phyloP scores from a whole-genome alignment of 2,888 invertebrate genomes.

The Incurvaria masculella region DNA sequence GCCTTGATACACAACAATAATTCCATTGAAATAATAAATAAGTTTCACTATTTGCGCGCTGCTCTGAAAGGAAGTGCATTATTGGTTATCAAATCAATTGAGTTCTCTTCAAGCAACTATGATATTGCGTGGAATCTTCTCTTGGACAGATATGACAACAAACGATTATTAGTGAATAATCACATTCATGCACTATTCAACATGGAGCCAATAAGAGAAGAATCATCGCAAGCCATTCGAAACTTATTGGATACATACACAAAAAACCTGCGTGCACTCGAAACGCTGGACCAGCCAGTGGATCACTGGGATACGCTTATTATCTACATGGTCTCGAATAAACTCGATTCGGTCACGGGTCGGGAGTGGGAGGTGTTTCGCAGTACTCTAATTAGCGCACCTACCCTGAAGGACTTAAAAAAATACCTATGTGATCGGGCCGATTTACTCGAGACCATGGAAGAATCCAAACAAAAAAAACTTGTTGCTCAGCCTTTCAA shows the following conservation, averaged over 20 bases:
- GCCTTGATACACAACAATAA: not conserved
- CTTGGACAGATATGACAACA: not conserved
- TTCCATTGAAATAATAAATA: not conserved
- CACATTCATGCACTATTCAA: not conserved
- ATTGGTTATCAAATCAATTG: not conserved
- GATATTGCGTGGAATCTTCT: conserved; percentile 1
- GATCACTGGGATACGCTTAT: not conserved
- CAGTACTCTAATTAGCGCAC: not conserved
- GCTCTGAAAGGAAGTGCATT: not conserved
- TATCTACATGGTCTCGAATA: not conserved
- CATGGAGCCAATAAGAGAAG: not conserved
- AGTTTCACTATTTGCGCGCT: conserved; percentile 1
- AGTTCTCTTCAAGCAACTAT: not conserved
- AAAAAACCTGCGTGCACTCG: not conserved
- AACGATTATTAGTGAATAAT: not conserved
- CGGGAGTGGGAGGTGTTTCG: not conserved
- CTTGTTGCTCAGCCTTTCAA: not conserved
- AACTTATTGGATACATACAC: not conserved
- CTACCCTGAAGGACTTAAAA: not conserved
- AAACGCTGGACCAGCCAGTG: not conserved
- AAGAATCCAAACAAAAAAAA: not conserved
- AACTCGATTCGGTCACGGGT: not conserved
- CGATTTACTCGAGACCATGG: not conserved
- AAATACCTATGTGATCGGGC: not conserved
- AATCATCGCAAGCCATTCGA: not conserved